Conservation (phyloP, 2,113 vertebrate species). For the Lagopus muta region DNA sequence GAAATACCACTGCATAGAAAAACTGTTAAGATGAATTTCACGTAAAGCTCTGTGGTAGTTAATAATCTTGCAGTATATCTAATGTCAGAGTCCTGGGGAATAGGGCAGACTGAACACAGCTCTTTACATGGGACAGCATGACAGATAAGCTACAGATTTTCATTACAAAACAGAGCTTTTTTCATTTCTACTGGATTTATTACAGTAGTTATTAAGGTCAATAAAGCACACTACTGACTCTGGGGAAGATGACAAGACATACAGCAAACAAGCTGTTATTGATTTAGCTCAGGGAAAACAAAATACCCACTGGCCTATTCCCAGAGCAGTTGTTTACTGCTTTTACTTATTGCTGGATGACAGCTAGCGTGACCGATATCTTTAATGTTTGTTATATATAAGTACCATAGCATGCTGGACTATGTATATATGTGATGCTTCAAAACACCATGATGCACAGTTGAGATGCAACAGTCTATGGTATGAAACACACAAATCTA, state of each 20-base stretch:
- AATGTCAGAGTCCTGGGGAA: not conserved
- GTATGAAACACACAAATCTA: not conserved
- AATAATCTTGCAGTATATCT: not conserved
- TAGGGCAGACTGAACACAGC: not conserved
- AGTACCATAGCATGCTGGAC: not conserved
- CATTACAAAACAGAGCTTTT: not conserved
- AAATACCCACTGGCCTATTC: constrained; percentile 22
- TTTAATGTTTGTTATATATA: not conserved
- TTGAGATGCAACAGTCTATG: not conserved
- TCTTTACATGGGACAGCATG: not conserved
- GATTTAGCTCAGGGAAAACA: constrained; percentile 34
- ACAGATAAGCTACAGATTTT: constrained; percentile 30
- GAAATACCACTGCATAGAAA: not conserved
- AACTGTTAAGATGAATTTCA: not conserved
- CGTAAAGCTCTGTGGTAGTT: not conserved
- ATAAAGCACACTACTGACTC: not conserved
- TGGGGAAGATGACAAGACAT: not conserved
- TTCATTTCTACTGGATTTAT: constrained; percentile 39
- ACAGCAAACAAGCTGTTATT: constrained; percentile 36
- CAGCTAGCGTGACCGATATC: not conserved
- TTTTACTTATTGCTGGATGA: not conserved
- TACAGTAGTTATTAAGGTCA: constrained; percentile 34
- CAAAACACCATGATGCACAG: not conserved
- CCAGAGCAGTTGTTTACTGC: not conserved
- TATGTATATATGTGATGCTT: not conserved